These are phyloP conservation scores for Eurytoma californica DNA, from an alignment of 2,888 invertebrate species.

Conservation along the genomic window DNA sequence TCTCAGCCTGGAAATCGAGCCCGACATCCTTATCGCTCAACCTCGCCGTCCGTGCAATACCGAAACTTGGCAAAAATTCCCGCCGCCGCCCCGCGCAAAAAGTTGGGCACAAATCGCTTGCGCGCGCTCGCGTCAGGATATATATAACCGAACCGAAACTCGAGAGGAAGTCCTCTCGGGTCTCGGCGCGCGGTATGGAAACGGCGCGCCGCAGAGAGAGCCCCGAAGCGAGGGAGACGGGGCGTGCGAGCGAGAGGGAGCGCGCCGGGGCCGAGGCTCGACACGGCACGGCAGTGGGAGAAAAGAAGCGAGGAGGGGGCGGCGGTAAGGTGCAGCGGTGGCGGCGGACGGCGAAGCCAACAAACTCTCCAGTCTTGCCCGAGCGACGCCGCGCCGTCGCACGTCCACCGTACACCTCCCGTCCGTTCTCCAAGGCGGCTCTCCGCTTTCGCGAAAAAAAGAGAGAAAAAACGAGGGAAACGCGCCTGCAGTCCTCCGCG, in stretches of 20 bases:
- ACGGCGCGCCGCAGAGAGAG: not conserved
- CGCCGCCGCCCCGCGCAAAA: not conserved
- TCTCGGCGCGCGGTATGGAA: not conserved
- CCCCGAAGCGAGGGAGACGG: not conserved
- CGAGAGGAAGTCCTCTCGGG: not conserved
- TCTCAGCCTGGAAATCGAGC: too few relatives aligned
- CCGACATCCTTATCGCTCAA: too few relatives aligned
- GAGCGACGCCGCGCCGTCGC: constrained; percentile 63
- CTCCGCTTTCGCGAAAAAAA: not conserved
- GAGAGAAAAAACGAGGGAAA: not conserved
- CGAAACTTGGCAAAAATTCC: not conserved
- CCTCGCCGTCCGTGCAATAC: too few relatives aligned
- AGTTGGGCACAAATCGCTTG: not conserved
- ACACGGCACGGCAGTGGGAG: constrained; percentile 3
- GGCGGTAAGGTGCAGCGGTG: constrained; percentile 56
- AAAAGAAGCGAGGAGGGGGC: constrained; percentile 39
- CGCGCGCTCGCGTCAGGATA: not conserved
- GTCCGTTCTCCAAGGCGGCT: not conserved
- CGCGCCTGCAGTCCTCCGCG: too few relatives aligned
- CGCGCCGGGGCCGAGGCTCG: not conserved
- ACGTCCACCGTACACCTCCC: not conserved
- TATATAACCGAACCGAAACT: not conserved
- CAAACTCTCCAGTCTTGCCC: constrained; percentile 71
- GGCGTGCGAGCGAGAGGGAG: not conserved
- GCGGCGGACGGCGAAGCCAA: constrained; percentile 68